phyloP scores from a whole-genome alignment of 92 coral and sea anemone species.

The Scolanthus callimorphus region DNA sequence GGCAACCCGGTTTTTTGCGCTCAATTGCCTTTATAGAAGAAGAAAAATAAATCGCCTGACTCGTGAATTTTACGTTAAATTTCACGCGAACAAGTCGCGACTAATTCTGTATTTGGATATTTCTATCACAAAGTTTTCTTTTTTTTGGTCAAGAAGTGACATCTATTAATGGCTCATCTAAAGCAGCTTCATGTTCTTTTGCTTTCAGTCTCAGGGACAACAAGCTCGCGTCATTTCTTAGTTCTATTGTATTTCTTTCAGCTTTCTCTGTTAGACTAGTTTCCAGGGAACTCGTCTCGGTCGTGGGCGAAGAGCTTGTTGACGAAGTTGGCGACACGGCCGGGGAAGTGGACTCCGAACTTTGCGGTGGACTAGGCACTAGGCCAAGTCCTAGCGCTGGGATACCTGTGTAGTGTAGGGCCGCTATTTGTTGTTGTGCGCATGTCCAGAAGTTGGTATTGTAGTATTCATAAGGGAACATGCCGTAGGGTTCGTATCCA shows the following conservation, averaged over 20 bases:
- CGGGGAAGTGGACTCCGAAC: slow-evolving; percentile 13
- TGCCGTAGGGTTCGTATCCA: slow-evolving; percentile 51
- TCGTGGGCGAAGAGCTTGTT: slow-evolving; percentile 32
- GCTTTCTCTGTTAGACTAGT: slow-evolving; percentile 35
- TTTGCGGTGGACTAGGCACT: slow-evolving; percentile 33
- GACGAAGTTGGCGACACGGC: slow-evolving; percentile 41
- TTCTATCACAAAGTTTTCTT: no score
- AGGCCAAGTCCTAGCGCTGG: slow-evolving; percentile 41
- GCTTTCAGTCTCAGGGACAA: slow-evolving; percentile 73
- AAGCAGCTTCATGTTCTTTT: slow-evolving; percentile 58
- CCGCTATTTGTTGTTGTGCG: slow-evolving; percentile 81
- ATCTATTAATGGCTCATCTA: no score
- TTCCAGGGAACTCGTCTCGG: slow-evolving; percentile 12
- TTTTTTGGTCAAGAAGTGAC: no score
- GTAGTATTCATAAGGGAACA: slow-evolving; percentile 65
- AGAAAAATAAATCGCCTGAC: no score
- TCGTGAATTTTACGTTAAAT: no score
- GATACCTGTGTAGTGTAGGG: slow-evolving; percentile 58
- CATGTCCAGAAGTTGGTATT: slow-evolving; percentile 90
- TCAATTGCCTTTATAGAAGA: no score
- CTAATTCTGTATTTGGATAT: no score
- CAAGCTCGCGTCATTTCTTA: slow-evolving; percentile 67
- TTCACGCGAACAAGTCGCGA: no score
- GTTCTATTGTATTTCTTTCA: slow-evolving; percentile 39
- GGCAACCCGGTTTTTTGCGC: no score